Conservation (phyloP, 2,113 vertebrate genomes). For the Otolemur garnettii region DNA sequence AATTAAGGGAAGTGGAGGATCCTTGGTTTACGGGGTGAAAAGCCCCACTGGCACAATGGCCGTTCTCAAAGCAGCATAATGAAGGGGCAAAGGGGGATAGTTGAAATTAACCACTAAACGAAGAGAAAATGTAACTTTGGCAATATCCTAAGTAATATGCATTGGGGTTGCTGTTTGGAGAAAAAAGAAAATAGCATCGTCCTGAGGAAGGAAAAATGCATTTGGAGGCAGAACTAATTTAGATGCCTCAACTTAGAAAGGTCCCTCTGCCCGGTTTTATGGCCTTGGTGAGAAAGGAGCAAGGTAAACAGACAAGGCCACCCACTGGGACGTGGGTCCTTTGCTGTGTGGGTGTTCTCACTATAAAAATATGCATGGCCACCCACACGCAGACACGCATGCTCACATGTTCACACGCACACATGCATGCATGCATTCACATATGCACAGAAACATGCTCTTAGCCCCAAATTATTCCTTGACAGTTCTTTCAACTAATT, state of each 20-base stretch:
- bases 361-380: background rate
- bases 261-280: conserved; percentile 63
- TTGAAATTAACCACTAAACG: conserved; percentile 57
- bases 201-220: conserved; percentile 65
- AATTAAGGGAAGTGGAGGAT: conserved; percentile 56
- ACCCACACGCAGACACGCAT: background rate
- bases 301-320: conserved; percentile 66
- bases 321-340: background rate
- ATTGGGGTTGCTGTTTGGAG: conserved; percentile 33
- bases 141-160: background rate
- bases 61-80: conserved; percentile 48
- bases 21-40: conserved; percentile 63
- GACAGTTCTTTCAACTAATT: background rate
- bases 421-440: too few relatives aligned
- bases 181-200: conserved; percentile 51
- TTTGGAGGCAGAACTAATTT: conserved; percentile 52
- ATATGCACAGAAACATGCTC: too few relatives aligned
- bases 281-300: conserved; percentile 19
- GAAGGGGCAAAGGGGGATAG: background rate
- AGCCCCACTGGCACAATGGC: conserved; percentile 10
- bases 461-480: background rate
- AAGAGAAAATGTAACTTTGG: conserved; percentile 56
- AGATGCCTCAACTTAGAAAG: conserved; percentile 23
- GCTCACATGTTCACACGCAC: background rate
- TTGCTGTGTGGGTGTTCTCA: background rate